Evolutionary conservation across 2,888 invertebrate species (phyloP), one percentile per base, ranked within the genome.

Genomic region (Phengaris arion): DNA sequence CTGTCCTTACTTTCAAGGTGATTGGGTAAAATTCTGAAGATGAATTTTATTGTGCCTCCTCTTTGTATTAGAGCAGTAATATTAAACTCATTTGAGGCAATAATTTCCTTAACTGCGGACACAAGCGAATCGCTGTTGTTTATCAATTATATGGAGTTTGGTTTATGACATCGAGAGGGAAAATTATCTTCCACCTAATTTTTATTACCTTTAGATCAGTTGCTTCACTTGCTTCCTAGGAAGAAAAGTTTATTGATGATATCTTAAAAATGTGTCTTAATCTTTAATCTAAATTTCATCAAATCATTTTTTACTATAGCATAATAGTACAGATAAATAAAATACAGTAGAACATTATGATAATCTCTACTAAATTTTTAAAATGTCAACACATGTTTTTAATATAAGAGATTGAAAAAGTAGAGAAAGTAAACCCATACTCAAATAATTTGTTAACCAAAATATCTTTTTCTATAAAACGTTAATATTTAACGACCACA

Each of bases 11-110:
- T 64, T 35, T 35, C 6, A 6, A 64, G 35, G 5, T 45, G 12
- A 10, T 70, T 7, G 46, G 74, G 13, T 69, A 22, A 75, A 75
- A 75, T 75, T 75, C 48, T 57, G 70, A 75, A 75, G 70, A 70
- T 75, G 69, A 75, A 70, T 75, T 75, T 69, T 75, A 75, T 75
- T 57, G 48, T 70, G 75, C 75, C 69, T 75, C 48, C 55, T 75
- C 48, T 69, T 75, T 75, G 57, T 75, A 75, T 48, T 75, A 55
- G 54, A 57, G 75, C 48, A 74, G 74, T 68, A 74, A 75, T 75
- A 69, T 68, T 55, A 55, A 55, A 69, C 69, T 69, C 69, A 46
- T 75, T 75, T 69, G 15, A 13, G n/a, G 69, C 55, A 68, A 75
- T 75, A 69, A 75, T 75, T 75, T 46, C 68, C 55, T 55, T 69